These are phyloP conservation scores for Brachionus plicatilis DNA, from an alignment of 1,140 invertebrate genomes.

Conservation along the genomic window DNA sequence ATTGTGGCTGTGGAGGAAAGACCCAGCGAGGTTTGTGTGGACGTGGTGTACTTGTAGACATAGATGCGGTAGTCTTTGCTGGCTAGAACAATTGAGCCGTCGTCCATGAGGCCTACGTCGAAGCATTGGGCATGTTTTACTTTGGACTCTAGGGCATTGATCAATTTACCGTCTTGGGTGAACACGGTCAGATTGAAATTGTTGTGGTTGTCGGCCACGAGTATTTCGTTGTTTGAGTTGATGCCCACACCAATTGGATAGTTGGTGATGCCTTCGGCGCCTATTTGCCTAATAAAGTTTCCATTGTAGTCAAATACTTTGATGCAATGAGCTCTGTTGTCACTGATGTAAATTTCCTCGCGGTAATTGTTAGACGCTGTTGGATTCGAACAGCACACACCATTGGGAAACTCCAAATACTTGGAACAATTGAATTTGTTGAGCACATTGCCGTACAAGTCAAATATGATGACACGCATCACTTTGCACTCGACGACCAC, in stretches of 20 bases:
- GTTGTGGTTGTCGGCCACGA: slow-evolving; percentile 99
- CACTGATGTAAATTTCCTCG: slow-evolving; percentile 98
- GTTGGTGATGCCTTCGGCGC: slow-evolving; percentile 95
- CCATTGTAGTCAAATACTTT: slow-evolving; percentile 99
- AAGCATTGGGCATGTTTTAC: slow-evolving; percentile 99
- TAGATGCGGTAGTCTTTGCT: slow-evolving; percentile 98
- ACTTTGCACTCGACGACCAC: slow-evolving; percentile 99
- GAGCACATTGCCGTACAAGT: slow-evolving; percentile 88
- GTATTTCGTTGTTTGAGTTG: slow-evolving; percentile 86
- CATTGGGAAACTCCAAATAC: slow-evolving; percentile 97
- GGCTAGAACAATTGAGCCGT: slow-evolving; percentile 94
- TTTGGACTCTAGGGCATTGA: slow-evolving; percentile 95
- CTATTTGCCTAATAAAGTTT: slow-evolving; percentile 90
- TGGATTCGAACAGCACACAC: slow-evolving; percentile 67
- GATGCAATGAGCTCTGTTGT: slow-evolving; percentile 97
- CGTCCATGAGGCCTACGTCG: slow-evolving; percentile 96
- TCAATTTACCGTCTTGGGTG: slow-evolving; percentile 79
- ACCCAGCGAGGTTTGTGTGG: neutral
- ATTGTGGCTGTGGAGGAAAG: neutral
- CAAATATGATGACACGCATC: slow-evolving; percentile 98
- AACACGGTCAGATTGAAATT: slow-evolving; percentile 97
- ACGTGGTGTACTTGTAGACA: slow-evolving; percentile 65
- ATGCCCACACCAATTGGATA: slow-evolving; percentile 99
- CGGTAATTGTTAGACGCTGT: slow-evolving; percentile 71
- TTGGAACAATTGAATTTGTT: slow-evolving; percentile 98